Evolutionary conservation across 2,888 invertebrate species (phyloP), one percentile per base, ranked within the genome.

Genomic region (Ectobius pallidus): DNA sequence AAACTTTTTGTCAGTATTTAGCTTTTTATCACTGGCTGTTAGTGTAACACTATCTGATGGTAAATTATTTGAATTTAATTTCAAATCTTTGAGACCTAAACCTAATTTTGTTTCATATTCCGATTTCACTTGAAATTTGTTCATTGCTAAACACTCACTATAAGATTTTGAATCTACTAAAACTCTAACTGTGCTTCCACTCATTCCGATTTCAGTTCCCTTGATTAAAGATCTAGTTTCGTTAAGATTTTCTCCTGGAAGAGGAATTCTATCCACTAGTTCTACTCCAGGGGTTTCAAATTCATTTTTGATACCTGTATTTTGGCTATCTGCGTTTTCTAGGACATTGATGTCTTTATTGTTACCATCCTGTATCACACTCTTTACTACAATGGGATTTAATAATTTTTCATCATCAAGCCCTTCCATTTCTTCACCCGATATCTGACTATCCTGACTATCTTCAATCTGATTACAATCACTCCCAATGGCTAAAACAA

Each of bases 361-460:
- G 65, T 65, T 63, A 25, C 65, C n/a, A 30, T 49, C 52, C 18
- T 39, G n/a, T 27, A 71, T 20, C 25, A 71, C 20, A 20, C 32
- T 42, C 16, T 63, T 27, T 14, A 32, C 30, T 22, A 34, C 39
- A 2, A 49, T 39, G 22, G 44, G 52, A 3, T 34, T 44, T 27
- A 22, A 9, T 42, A 42, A 16, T 18, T 22, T 27, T 62, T 58
- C 62, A 30, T n/a, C 49, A 4, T 20, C 42, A 1, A 46, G 27
- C 2, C 67, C 44, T 30, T 71, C 71, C n/a, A 71, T 44, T 27
- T 71, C 67, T 27, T 71, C 46, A 42, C 52, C 72, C 7, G 69
- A 63, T 14, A 71, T 25, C n/a, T 55, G 42, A 52, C 71, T 72
- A 34, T 70, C 74, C 32, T 69, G 30, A 58, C 72, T 72, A n/a